Conservation (phyloP, 2,797 vertebrate genomes). For the Prionace glauca region DNA sequence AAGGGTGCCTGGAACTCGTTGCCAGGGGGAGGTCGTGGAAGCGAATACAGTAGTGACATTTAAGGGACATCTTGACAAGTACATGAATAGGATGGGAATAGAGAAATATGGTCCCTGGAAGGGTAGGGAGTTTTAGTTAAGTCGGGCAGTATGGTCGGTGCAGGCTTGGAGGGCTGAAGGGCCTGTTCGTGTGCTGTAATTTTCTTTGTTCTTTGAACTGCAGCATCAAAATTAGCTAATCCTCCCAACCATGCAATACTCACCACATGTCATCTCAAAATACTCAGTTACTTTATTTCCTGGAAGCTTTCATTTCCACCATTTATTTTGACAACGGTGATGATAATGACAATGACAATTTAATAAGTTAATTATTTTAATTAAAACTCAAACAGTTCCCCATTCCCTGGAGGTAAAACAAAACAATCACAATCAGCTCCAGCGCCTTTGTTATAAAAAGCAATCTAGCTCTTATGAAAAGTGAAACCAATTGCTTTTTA, state of each 20-base stretch:
- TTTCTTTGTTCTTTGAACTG: too few species aligned
- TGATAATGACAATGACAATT: neutral
- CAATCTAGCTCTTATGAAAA: neutral
- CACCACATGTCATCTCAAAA: neutral
- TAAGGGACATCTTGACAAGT: too few species aligned
- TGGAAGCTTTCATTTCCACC: neutral
- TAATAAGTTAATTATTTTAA: neutral
- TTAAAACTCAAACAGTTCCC: neutral
- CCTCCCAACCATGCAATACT: neutral
- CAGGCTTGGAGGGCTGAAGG: too few species aligned
- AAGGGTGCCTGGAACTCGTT: too few species aligned
- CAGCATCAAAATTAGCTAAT: neutral
- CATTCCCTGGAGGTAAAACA: neutral
- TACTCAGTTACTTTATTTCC: neutral
- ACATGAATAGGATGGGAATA: too few species aligned
- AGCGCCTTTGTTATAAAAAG: neutral
- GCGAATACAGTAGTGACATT: too few species aligned
- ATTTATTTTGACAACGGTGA: neutral
- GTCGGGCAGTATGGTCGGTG: too few species aligned
- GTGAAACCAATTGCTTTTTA: neutral
- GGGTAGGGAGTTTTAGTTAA: too few species aligned
- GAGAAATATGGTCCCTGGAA: too few species aligned
- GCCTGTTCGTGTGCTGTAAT: too few species aligned
- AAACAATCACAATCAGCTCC: neutral
- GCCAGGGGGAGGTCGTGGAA: too few species aligned